Conservation (phyloP, 2,888 invertebrate genomes). For the Yponomeuta malinellus region DNA sequence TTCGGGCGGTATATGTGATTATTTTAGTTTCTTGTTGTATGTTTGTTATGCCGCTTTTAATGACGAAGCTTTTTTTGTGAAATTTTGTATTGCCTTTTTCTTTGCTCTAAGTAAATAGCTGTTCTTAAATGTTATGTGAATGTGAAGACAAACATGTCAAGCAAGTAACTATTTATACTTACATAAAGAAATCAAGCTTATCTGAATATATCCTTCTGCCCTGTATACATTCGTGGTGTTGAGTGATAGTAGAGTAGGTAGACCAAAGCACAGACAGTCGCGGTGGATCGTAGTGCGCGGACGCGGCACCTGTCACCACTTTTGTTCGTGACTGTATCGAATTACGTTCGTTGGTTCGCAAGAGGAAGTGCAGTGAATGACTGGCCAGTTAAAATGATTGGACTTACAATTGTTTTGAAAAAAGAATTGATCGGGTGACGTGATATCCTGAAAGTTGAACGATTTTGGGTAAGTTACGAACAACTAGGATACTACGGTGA, state of each 20-base stretch:
- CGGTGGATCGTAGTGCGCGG: neutral
- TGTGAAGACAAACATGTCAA: too few species aligned
- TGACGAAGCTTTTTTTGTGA: too few species aligned
- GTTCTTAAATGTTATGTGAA: too few species aligned
- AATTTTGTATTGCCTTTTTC: too few species aligned
- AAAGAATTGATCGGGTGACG: slow-evolving; percentile 21
- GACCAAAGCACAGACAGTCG: slow-evolving; percentile 4
- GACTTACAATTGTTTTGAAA: slow-evolving; percentile 29
- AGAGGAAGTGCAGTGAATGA: slow-evolving; percentile 63
- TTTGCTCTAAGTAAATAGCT: too few species aligned
- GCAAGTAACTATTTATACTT: too few species aligned
- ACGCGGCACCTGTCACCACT: slow-evolving; percentile 6
- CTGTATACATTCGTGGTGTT: neutral
- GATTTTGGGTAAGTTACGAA: neutral
- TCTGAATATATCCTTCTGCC: neutral
- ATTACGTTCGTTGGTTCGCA: slow-evolving; percentile 32
- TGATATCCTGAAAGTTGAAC: slow-evolving; percentile 19
- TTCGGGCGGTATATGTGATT: too few species aligned
- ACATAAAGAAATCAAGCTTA: neutral
- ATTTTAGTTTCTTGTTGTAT: too few species aligned
- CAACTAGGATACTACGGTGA: too few species aligned
- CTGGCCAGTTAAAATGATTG: slow-evolving; percentile 29
- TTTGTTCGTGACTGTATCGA: slow-evolving; percentile 14
- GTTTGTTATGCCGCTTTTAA: too few species aligned
- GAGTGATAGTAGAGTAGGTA: neutral